phyloP scores from a whole-genome alignment of 2,797 vertebrate genomes.

The Acanthurus leucopareius region DNA sequence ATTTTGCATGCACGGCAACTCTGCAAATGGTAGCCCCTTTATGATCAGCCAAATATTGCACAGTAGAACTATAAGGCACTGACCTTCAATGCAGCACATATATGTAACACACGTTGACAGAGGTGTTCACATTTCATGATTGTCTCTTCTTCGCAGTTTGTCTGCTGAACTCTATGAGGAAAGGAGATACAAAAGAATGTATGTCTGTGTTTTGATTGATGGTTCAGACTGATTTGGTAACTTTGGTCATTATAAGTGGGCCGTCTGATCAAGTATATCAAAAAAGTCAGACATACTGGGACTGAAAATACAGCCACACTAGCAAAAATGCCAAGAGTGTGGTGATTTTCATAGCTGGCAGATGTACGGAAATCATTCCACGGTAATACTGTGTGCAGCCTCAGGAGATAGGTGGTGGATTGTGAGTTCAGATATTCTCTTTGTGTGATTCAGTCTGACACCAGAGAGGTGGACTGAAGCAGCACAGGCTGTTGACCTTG shows the following conservation, averaged over 20 bases:
- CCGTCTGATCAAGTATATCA: background rate
- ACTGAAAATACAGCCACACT: constrained; percentile 15
- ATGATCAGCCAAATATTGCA: constrained; percentile 65
- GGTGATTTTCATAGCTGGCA: constrained; percentile 48
- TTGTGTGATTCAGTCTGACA: constrained; percentile 42
- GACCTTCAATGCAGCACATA: constrained; percentile 71
- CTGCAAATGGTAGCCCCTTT: constrained; percentile 71
- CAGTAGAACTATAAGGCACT: constrained; percentile 55
- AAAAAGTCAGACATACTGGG: constrained; percentile 25
- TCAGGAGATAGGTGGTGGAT: constrained; percentile 45
- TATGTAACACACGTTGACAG: constrained; percentile 57
- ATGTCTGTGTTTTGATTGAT: constrained; percentile 1
- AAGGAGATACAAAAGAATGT: constrained; percentile 34
- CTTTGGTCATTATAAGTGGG: constrained; percentile 27
- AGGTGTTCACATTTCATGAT: constrained; percentile 71
- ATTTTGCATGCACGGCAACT: constrained; percentile 84
- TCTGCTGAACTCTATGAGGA: constrained; percentile 53
- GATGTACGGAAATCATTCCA: constrained; percentile 45
- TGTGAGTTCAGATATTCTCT: constrained; percentile 46
- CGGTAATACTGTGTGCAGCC: constrained; percentile 20
- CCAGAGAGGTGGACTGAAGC: constrained; percentile 29
- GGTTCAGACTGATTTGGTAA: constrained; percentile 17
- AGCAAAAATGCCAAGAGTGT: constrained; percentile 4
- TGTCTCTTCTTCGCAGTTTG: constrained; percentile 44
- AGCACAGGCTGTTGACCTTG: constrained; percentile 31